A percentile compares a stretch with the other conserved stretches of the same genome.
phyloP scores from a whole-genome alignment of 1,140 invertebrate genomes.

The Drosophila aff. region DNA sequence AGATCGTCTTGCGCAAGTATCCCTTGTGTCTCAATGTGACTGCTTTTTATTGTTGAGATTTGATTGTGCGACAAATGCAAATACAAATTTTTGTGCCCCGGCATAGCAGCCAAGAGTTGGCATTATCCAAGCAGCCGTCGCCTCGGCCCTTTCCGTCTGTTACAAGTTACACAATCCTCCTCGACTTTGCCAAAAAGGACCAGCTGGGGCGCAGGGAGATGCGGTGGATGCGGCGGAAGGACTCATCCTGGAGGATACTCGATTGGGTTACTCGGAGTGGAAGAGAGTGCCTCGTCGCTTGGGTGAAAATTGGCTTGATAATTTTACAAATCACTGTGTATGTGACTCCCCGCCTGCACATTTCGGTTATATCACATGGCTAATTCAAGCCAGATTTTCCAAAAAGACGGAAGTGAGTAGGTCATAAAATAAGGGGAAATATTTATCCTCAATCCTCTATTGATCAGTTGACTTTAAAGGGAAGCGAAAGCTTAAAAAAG shows the following conservation, averaged over 20 bases:
- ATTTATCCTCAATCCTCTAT: not conserved
- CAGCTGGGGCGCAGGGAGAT: not conserved
- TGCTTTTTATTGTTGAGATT: constrained; percentile 46
- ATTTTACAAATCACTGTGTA: constrained; percentile 40
- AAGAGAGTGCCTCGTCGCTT: constrained; percentile 32
- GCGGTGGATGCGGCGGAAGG: not conserved
- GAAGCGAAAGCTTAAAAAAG: not conserved
- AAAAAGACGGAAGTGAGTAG: not conserved
- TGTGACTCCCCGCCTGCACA: not conserved
- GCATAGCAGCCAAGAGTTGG: constrained; percentile 26
- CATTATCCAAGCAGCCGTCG: constrained; percentile 36
- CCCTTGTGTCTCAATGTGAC: constrained; percentile 4
- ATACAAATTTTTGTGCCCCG: constrained; percentile 43
- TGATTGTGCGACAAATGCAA: constrained; percentile 55
- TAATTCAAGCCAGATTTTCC: constrained; percentile 6
- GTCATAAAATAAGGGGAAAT: not conserved
- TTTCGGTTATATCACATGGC: not conserved
- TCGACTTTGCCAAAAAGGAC: constrained; percentile 42
- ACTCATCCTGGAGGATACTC: constrained; percentile 18
- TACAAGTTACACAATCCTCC: constrained; percentile 43
- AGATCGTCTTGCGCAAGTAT: not conserved
- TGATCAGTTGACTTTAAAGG: not conserved
- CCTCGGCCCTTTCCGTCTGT: constrained; percentile 22
- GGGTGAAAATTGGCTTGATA: constrained; percentile 41
- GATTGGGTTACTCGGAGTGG: constrained; percentile 42